A percentile compares a stretch with the other conserved stretches of the same genome.
phyloP scores from a whole-genome alignment of 2,113 vertebrate species.

The Callorhinus ursinus region DNA sequence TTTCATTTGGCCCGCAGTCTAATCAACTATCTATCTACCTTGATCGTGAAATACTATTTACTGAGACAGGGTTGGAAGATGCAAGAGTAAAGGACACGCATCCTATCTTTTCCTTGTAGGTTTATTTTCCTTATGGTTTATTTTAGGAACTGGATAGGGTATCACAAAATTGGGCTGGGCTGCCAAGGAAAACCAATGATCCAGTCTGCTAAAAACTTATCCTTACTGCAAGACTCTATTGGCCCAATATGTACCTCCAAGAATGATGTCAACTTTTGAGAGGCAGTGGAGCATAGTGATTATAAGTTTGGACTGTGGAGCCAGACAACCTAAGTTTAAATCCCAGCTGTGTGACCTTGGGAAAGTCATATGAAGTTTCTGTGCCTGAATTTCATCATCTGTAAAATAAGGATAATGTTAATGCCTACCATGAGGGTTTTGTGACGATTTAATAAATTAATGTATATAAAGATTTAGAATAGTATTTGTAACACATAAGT shows the following conservation, averaged over 20 bases:
- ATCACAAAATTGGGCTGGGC: not conserved
- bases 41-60: not conserved
- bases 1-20: not conserved
- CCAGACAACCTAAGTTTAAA: not conserved
- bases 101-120: not conserved
- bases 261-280: not conserved
- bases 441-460: not conserved
- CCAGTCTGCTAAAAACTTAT: not conserved
- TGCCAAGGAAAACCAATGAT: not conserved
- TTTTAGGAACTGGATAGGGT: not conserved
- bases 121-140: not conserved
- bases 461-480: not conserved
- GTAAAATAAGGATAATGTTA: not conserved
- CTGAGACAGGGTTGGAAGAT: not conserved
- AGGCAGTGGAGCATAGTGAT: not conserved
- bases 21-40: not conserved
- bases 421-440: not conserved
- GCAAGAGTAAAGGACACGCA: not conserved
- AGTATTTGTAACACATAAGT: not conserved
- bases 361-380: not conserved
- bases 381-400: not conserved
- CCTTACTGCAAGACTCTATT: not conserved
- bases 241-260: not conserved
- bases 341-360: not conserved
- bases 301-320: not conserved